Evolutionary conservation across 2,888 invertebrate species (phyloP), one percentile per base, ranked within the genome.

Genomic region (Agriotes lineatus): DNA sequence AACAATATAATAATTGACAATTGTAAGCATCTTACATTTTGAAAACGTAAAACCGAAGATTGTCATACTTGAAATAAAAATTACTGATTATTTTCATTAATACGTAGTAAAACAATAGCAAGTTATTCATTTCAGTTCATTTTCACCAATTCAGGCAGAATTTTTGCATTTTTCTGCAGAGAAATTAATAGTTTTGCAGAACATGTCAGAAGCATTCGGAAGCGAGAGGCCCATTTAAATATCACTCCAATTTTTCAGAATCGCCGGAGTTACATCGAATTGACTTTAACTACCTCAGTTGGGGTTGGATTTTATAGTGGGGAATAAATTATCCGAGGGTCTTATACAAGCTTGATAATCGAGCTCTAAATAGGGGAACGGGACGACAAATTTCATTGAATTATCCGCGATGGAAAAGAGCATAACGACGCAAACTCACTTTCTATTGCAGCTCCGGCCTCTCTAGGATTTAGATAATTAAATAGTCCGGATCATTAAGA

Each of bases 331-430:
- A 74, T 61, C 58, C 62, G 63, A 56, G 72, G 69, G 74, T 70
- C 66, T 59, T 60, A 52, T 59, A 65, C 71, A 68, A 70, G 67
- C 66, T 64, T 62, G 72, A 73, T 69, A 73, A 73, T 73, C 69
- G 72, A 66, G 62, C 62, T 50, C 73, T 73, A 70, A 70, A 69
- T 73, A 70, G 71, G 75, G 74, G 72, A 72, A 69, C 67, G 60
- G 70, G 71, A 75, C 75, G 76, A 76, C 75, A 76, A 76, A 76
- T 76, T 76, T 76, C 72, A 76, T 76, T 74, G 74, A 75, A 76
- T 76, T 74, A 75, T 72, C 69, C 68, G 69, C 73, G 71, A 74
- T 72, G 58, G 66, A 42, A 66, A 66, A 75, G 75, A 72, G 74
- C 70, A 74, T 74, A 74, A 76, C 72, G 74, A 67, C 62, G 71